Percentiles rank a stretch among this genome's conserved stretches.
Evolutionary conservation across 2,888 invertebrate species (phyloP).

Genomic region (Drosophila cracens): DNA sequence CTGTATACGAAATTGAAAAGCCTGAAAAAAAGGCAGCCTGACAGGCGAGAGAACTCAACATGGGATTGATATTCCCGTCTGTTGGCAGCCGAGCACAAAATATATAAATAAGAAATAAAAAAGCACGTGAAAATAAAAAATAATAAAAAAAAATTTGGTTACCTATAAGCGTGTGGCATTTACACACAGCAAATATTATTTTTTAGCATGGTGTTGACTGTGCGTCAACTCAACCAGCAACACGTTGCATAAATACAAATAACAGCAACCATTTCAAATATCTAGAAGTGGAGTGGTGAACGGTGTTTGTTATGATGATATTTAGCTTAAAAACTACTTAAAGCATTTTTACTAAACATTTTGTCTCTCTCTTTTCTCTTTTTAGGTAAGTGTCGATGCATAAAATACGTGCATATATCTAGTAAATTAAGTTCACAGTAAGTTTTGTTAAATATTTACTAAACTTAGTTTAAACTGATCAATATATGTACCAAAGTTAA

Average conservation of each 20-base stretch:
- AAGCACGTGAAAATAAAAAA: conserved; percentile 38
- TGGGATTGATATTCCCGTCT: conserved; percentile 54
- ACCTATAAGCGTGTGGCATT: conserved; percentile 73
- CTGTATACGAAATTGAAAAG: conserved; percentile 78
- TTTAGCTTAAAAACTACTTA: conserved; percentile 7
- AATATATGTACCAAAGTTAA: neutral
- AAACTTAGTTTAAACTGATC: conserved; percentile 19
- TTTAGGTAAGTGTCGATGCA: conserved; percentile 59
- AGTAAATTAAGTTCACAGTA: conserved; percentile 64
- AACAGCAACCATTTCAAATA: conserved; percentile 40
- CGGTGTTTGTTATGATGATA: neutral
- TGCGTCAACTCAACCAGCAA: conserved; percentile 39
- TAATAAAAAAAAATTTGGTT: conserved; percentile 70
- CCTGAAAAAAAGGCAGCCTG: conserved; percentile 74
- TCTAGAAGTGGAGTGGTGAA: neutral
- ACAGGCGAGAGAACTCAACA: conserved; percentile 54
- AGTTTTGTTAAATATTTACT: conserved; percentile 56
- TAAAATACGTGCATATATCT: conserved; percentile 3
- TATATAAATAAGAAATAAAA: conserved; percentile 39
- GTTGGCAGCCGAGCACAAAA: conserved; percentile 41
- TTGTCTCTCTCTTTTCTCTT: conserved; percentile 33
- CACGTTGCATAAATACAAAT: conserved; percentile 62
- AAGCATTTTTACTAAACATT: conserved; percentile 11
- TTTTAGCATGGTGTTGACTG: conserved; percentile 36
- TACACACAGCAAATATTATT: conserved; percentile 70